Conservation (phyloP, 2,888 invertebrate genomes). For the Desoria tigrina region DNA sequence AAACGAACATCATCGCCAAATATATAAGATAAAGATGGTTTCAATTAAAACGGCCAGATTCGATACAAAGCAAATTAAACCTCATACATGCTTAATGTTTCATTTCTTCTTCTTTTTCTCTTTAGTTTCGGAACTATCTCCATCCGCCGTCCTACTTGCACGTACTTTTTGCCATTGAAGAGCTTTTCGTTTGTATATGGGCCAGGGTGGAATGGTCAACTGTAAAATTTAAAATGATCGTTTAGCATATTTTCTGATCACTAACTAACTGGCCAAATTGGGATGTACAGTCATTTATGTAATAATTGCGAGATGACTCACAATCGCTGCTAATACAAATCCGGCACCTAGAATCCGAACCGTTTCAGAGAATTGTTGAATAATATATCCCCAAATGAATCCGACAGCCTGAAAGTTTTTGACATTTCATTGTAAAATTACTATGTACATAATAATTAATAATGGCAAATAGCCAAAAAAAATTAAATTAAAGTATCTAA, state of each 20-base stretch:
- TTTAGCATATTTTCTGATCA: too few species aligned
- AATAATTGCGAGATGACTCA: constrained; percentile 62
- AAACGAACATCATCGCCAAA: too few species aligned
- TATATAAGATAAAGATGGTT: too few species aligned
- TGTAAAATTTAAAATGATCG: constrained; percentile 57
- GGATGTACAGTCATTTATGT: too few species aligned
- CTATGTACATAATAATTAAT: background rate
- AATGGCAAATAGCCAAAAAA: background rate
- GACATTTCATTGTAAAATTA: background rate
- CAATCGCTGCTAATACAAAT: constrained; percentile 80
- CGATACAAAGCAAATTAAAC: too few species aligned
- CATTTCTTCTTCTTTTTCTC: constrained; percentile 61
- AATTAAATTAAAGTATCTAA: too few species aligned
- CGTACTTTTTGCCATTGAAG: constrained; percentile 85
- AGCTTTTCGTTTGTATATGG: constrained; percentile 84
- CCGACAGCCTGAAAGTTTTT: constrained; percentile 68
- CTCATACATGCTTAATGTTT: constrained; percentile 22
- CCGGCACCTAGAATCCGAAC: constrained; percentile 90
- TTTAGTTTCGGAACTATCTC: constrained; percentile 55
- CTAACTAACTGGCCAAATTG: too few species aligned
- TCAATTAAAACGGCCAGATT: too few species aligned
- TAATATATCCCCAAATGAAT: constrained; percentile 86
- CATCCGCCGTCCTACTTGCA: constrained; percentile 55
- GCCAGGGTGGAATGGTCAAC: constrained; percentile 94
- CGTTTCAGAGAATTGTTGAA: constrained; percentile 93